Evolutionary conservation across 2,888 invertebrate species (phyloP).

Genomic region (Drosophila affinis): DNA sequence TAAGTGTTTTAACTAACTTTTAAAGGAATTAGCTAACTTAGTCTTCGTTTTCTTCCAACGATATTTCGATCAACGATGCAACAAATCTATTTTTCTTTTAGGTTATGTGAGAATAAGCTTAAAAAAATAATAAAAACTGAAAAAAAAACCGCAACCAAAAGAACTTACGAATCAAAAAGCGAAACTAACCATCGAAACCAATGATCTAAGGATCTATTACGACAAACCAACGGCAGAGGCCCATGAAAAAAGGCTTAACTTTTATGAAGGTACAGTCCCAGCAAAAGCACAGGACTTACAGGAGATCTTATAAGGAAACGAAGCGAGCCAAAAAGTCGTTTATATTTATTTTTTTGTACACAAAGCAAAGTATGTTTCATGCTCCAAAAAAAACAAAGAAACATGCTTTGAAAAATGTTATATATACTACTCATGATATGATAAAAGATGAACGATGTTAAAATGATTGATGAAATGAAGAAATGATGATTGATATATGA

Average conservation of each 20-base stretch:
- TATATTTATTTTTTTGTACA: slow-evolving; percentile 20
- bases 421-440: slow-evolving; percentile 16
- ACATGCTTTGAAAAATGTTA: slow-evolving; percentile 21
- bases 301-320: slow-evolving; percentile 11
- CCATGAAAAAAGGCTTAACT: slow-evolving; percentile 8
- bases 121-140: slow-evolving; percentile 36
- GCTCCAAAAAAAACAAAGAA: slow-evolving; percentile 36
- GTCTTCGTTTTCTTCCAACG: slow-evolving; percentile 77
- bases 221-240: slow-evolving; percentile 13
- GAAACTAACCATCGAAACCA: slow-evolving; percentile 67
- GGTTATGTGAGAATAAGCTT: slow-evolving; percentile 79
- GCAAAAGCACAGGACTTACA: neutral
- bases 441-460: slow-evolving; percentile 25
- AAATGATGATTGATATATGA: slow-evolving; percentile 14
- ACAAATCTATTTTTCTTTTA: slow-evolving; percentile 65
- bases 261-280: slow-evolving; percentile 36
- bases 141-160: slow-evolving; percentile 39
- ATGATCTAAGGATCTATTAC: slow-evolving; percentile 64
- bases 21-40: slow-evolving; percentile 69
- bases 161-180: slow-evolving; percentile 56
- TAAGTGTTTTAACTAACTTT: slow-evolving; percentile 42
- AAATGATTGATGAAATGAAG: slow-evolving; percentile 9
- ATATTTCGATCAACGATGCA: slow-evolving; percentile 76
- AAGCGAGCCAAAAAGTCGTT: slow-evolving; percentile 41
- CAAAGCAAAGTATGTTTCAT: slow-evolving; percentile 36